Evolutionary conservation across 2,113 vertebrate species (phyloP), one percentile per base, ranked within the genome.

Genomic region (Hyperopisus bebe): DNA sequence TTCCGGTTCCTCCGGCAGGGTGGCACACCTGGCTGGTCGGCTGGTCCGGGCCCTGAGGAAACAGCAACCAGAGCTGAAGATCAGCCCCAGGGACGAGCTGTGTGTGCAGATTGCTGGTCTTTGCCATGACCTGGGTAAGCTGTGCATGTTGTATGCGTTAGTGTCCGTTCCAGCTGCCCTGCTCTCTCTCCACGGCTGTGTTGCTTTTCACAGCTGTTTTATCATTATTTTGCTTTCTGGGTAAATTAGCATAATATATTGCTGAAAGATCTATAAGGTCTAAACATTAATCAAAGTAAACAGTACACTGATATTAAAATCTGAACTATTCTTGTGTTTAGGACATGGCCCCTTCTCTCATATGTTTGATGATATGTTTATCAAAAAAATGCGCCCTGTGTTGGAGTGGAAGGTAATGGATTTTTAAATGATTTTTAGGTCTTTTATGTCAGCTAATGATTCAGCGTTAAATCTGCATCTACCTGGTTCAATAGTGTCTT

Each of bases 261-360:
- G 2, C 24, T 27, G 24, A 66, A 66, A 66, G 2, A 11, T 66
- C 6, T 66, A 8, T 5, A 66, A 27, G n/a, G 17, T 50, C 2
- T 46, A 24, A 9, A 39, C 4, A 84, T 24, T 46, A 39, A 66
- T 66, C 2, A 66, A 2, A 24, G n/a, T 66, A 11, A 66, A 66
- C n/a, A 11, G n/a, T 27, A 10, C 7, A n/a, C n/a, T 66, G 1
- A 7, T n/a, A 66, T n/a, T 66, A 27, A 51, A n/a, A 15, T 53
- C 46, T 50, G 10, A 11, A 50, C 35, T 39, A 1, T 86, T 13
- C 86, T 94, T 17, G 92, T 92, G 92, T 95, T 90, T 93, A 99
- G 98, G 98, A 94, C 98, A 99, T 70, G 98, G 98, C 0, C 98
- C 98, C 2, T 99, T 99, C 94, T 99, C 98, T 74, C 98, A 99